Percentiles rank a stretch among this genome's conserved stretches.
These are phyloP conservation scores for Tenthredo mesomela DNA, from an alignment of 2,888 invertebrate genomes.

Conservation along the genomic window DNA sequence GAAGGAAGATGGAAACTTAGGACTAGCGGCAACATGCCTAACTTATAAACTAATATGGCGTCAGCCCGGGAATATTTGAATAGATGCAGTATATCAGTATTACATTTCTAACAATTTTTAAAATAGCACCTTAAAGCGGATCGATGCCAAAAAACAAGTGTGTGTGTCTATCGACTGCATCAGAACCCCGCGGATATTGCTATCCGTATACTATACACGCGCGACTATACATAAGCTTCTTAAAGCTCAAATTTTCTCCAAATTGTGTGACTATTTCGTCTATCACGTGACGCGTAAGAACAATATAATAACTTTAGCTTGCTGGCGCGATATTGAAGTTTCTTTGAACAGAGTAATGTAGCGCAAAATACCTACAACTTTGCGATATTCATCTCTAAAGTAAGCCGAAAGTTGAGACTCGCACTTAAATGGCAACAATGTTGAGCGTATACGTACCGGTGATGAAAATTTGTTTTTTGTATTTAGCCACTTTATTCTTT, in stretches of 20 bases:
- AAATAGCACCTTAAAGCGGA: neutral
- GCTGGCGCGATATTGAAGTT: neutral
- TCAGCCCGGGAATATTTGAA: too few species aligned
- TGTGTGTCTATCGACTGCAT: too few species aligned
- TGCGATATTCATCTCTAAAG: neutral
- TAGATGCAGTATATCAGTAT: too few species aligned
- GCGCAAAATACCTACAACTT: neutral
- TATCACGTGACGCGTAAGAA: constrained; percentile 14
- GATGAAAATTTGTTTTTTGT: neutral
- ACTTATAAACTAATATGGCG: too few species aligned
- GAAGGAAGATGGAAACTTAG: too few species aligned
- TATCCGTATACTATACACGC: neutral
- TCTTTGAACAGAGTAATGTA: neutral
- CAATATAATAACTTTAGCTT: neutral
- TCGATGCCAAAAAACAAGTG: constrained; percentile 12
- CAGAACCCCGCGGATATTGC: neutral
- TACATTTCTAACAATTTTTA: too few species aligned
- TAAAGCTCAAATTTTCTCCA: neutral
- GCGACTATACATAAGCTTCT: neutral
- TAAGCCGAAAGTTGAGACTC: neutral
- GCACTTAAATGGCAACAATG: neutral
- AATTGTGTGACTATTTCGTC: constrained; percentile 6
- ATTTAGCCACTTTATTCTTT: neutral
- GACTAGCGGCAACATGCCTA: too few species aligned
- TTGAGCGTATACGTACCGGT: neutral